Evolutionary conservation across 1,140 invertebrate genomes (phyloP).

Genomic region (Phthorimaea operculella): DNA sequence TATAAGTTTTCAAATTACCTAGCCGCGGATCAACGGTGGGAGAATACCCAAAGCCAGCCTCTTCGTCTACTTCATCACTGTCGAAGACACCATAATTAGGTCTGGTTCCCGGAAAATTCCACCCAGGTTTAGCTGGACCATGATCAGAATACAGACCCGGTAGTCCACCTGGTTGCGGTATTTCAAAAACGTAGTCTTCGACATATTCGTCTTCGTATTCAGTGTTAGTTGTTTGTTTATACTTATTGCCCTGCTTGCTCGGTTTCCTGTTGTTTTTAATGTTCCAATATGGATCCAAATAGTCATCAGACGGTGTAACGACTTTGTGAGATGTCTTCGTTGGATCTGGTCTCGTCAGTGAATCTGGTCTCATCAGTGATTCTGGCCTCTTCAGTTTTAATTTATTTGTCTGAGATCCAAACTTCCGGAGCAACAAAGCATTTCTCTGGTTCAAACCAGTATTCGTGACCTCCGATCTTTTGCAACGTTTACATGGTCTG

Average conservation of each 20-base stretch:
- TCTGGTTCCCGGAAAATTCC: constrained; percentile 15
- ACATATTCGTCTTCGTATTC: constrained; percentile 31
- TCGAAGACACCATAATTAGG: constrained; percentile 13
- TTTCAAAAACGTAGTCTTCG: constrained; percentile 41
- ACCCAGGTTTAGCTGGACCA: constrained; percentile 26
- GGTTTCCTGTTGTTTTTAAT: constrained; percentile 40
- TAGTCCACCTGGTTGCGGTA: constrained; percentile 50
- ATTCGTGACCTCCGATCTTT: constrained; percentile 30
- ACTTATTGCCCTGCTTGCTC: constrained; percentile 19
- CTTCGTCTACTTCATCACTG: constrained; percentile 31
- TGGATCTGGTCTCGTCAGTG: constrained; percentile 4
- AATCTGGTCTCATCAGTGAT: too few relatives aligned
- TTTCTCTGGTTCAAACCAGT: constrained; percentile 26
- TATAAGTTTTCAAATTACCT: constrained; percentile 21
- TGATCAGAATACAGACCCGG: constrained; percentile 49
- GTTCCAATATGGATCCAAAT: constrained; percentile 52
- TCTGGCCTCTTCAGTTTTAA: constrained; percentile 4
- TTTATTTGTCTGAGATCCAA: constrained; percentile 16
- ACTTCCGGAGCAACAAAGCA: constrained; percentile 19
- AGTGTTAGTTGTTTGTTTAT: constrained; percentile 17
- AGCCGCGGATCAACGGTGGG: constrained; percentile 44
- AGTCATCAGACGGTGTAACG: constrained; percentile 36
- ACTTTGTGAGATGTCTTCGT: constrained; percentile 21
- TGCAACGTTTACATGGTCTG: constrained; percentile 20
- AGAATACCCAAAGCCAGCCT: constrained; percentile 41